Percentiles rank a stretch among this genome's conserved stretches.
These are phyloP conservation scores for Gryllus bimaculatus DNA, from an alignment of 1,140 invertebrate species.

Conservation along the genomic window DNA sequence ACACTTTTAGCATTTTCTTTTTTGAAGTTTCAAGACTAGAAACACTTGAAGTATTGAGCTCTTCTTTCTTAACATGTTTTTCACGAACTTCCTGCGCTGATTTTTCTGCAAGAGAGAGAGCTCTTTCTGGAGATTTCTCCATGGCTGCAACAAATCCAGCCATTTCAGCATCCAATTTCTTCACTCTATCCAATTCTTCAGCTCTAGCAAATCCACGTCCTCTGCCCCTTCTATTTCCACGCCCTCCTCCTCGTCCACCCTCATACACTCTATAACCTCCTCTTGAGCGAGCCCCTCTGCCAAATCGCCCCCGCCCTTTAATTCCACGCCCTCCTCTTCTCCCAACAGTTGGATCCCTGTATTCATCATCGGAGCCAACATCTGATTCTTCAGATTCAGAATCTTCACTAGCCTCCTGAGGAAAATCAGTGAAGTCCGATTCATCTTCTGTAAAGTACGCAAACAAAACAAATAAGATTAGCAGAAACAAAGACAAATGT, in stretches of 20 bases:
- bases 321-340: constrained; percentile 6
- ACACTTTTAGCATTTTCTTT: constrained; percentile 9
- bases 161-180: constrained; percentile 38
- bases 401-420: constrained; percentile 12
- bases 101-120: constrained; percentile 19
- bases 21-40: background rate
- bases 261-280: constrained; percentile 21
- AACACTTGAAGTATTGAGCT: background rate
- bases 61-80: background rate
- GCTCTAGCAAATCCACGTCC: constrained; percentile 34
- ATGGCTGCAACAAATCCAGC: constrained; percentile 37
- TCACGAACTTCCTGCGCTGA: background rate
- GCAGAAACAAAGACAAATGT: too few relatives aligned
- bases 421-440: constrained; percentile 10
- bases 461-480: background rate
- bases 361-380: constrained; percentile 14
- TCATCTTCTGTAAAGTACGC: constrained; percentile 9
- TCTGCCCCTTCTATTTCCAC: constrained; percentile 35
- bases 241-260: constrained; percentile 35
- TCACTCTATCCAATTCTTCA: constrained; percentile 35
- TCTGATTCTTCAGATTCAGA: constrained; percentile 12
- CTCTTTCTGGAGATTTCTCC: constrained; percentile 33
- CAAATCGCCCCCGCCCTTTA: constrained; percentile 3
- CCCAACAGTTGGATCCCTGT: constrained; percentile 2
- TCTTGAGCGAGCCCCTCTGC: constrained; percentile 1